phyloP scores from a whole-genome alignment of 2,113 vertebrate species.

The Pedionomus torquatus region DNA sequence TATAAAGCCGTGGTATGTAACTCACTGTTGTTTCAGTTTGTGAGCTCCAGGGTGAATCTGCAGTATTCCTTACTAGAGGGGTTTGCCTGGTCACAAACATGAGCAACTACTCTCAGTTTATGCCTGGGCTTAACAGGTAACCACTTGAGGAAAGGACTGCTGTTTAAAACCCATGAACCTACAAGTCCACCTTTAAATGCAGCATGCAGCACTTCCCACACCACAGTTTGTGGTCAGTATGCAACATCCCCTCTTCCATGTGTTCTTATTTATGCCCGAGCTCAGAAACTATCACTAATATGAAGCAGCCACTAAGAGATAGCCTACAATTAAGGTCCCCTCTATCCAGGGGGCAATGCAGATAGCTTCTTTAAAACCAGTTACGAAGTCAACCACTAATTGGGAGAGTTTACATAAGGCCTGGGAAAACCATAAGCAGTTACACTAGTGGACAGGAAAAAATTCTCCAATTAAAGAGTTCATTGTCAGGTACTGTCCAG shows the following conservation, averaged over 20 bases:
- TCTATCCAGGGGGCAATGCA: not conserved
- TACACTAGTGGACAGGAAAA: not conserved
- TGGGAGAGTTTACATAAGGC: not conserved
- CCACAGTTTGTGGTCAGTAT: not conserved
- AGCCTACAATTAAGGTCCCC: not conserved
- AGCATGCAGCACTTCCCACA: not conserved
- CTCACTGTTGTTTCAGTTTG: not conserved
- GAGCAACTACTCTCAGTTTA: not conserved
- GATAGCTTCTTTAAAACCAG: fast-evolving
- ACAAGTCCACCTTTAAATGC: not conserved
- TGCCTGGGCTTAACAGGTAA: not conserved
- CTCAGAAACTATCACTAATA: not conserved
- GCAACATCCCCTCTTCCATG: not conserved
- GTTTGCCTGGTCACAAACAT: not conserved
- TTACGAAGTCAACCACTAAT: not conserved
- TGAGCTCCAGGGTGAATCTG: not conserved
- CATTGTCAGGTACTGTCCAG: not conserved
- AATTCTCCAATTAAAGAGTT: not conserved
- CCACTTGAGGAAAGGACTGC: not conserved
- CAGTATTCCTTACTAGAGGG: not conserved
- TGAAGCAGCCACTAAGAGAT: not conserved
- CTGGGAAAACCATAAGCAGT: not conserved
- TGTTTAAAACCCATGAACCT: not conserved
- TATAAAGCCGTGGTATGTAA: not conserved
- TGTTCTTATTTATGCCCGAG: not conserved